Evolutionary conservation across 64 coral and sea anemone species (phyloP), one percentile per base, ranked within the genome.

Genomic region (Stichodactyla mertensii): DNA sequence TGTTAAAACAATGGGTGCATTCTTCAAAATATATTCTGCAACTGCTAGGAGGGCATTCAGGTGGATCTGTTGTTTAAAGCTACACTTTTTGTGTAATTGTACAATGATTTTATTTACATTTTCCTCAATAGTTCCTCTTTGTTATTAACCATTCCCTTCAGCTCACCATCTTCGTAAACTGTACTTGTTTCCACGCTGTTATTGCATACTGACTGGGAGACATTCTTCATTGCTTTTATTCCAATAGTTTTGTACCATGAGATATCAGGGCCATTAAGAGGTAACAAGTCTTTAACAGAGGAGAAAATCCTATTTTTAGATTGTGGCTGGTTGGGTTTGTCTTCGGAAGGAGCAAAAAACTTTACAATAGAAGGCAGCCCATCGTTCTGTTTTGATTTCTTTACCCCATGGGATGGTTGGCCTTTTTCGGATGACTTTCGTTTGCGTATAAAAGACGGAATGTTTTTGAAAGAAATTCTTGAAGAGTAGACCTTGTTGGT

Each of bases 1-100:
- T 71, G 67, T 71, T 71, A 19, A 26, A 19, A 71, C 67, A n/a
- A 71, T 71, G 16, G 67, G 67, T 71, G 1, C 67, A 7, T 71
- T 71, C 67, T 71, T 19, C 16, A 71, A 26, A n/a, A 71, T 71
- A 71, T 71, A 26, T 71, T 71, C 67, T n/a, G 67, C 67, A 71
- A 71, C 24, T 19, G 67, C 2, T 71, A 71, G 67, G 24, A 71
- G 67, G 19, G 9, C 67, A 71, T 7, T 10, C 10, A 71, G 28
- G 28, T 31, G 28, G 28, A 31, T 31, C 28, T 31, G 28, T 31
- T 31, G 1, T n/a, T n/a, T n/a, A 31, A 31, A 31, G 28, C n/a
- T n/a, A n/a, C n/a, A n/a, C n/a, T n/a, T n/a, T n/a, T n/a, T n/a
- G n/a, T n/a, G n/a, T n/a, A n/a, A n/a, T n/a, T n/a, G n/a, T n/a